A percentile compares a stretch with the other conserved stretches of the same genome.
These are phyloP conservation scores for Chromis chromis DNA, from an alignment of 2,797 vertebrate species.

Conservation along the genomic window DNA sequence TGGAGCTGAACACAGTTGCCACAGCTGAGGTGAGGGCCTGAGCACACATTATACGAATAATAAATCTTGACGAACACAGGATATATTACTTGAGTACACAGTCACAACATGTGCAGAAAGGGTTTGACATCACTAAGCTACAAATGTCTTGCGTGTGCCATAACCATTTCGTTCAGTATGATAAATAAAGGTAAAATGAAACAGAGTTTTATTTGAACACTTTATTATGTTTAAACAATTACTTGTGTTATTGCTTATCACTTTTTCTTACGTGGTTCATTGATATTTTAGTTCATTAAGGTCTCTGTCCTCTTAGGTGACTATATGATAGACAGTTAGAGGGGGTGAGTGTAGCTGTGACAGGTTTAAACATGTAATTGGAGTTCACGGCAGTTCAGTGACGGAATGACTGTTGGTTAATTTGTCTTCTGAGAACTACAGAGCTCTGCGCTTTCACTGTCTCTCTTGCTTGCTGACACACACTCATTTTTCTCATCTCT, in stretches of 20 bases:
- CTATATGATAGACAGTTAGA: conserved; percentile 25
- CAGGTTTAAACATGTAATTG: conserved; percentile 73
- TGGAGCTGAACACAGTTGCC: not conserved
- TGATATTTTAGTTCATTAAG: conserved; percentile 27
- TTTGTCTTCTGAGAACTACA: conserved; percentile 56
- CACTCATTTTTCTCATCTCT: not conserved
- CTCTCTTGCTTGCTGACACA: not conserved
- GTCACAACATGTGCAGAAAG: not conserved
- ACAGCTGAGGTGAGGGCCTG: not conserved
- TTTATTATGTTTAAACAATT: too few relatives aligned
- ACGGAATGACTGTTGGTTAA: conserved; percentile 52
- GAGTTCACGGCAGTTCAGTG: conserved; percentile 48
- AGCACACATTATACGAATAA: not conserved
- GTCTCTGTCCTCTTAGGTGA: conserved; percentile 21
- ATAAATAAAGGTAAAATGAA: not conserved
- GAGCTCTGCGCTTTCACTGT: not conserved
- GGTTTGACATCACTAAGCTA: too few relatives aligned
- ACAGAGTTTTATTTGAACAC: too few relatives aligned
- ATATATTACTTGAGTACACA: not conserved
- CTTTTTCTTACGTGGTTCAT: not conserved
- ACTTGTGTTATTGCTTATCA: too few relatives aligned
- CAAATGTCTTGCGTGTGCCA: too few relatives aligned
- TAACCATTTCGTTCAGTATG: not conserved
- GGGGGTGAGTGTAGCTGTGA: conserved; percentile 46
- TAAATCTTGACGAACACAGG: not conserved